phyloP scores from a whole-genome alignment of 2,888 invertebrate genomes.

The Harmothoe impar region DNA sequence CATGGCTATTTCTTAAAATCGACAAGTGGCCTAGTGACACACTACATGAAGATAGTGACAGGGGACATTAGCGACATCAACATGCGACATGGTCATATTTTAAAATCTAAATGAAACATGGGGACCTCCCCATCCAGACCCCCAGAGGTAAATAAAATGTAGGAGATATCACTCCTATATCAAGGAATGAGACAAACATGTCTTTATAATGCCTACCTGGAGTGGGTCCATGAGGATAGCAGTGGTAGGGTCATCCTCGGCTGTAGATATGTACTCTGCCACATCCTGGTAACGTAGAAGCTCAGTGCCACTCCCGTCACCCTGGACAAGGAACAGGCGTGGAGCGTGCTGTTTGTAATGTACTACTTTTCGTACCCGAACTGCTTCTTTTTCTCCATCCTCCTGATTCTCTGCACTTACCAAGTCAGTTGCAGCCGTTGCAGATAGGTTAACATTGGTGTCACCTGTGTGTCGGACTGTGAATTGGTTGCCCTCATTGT shows the following conservation, averaged over 20 bases:
- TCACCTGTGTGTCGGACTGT: slow-evolving; percentile 81
- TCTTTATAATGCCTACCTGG: background rate
- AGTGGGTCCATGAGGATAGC: slow-evolving; percentile 81
- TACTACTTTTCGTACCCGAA: slow-evolving; percentile 69
- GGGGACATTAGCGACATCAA: no score
- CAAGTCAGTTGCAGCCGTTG: slow-evolving; percentile 1
- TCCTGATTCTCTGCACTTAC: slow-evolving; percentile 66
- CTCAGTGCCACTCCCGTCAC: slow-evolving; percentile 82
- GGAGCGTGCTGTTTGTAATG: slow-evolving; percentile 80
- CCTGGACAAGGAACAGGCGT: slow-evolving; percentile 80
- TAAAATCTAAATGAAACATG: no score
- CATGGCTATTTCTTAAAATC: no score
- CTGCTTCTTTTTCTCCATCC: background rate
- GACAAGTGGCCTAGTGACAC: no score
- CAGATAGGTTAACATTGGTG: slow-evolving; percentile 73
- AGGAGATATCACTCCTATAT: no score
- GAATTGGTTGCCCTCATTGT: slow-evolving; percentile 81
- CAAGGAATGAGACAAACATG: no score
- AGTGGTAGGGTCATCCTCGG: slow-evolving; percentile 80
- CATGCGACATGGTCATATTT: no score
- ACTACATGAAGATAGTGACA: no score
- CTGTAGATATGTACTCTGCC: slow-evolving; percentile 78
- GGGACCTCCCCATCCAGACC: no score
- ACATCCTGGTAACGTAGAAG: slow-evolving; percentile 81
- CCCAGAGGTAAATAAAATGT: no score